Evolutionary conservation across 2,888 invertebrate species (phyloP), one percentile per base, ranked within the genome.

Genomic region (Exephanes ischioxanthus): DNA sequence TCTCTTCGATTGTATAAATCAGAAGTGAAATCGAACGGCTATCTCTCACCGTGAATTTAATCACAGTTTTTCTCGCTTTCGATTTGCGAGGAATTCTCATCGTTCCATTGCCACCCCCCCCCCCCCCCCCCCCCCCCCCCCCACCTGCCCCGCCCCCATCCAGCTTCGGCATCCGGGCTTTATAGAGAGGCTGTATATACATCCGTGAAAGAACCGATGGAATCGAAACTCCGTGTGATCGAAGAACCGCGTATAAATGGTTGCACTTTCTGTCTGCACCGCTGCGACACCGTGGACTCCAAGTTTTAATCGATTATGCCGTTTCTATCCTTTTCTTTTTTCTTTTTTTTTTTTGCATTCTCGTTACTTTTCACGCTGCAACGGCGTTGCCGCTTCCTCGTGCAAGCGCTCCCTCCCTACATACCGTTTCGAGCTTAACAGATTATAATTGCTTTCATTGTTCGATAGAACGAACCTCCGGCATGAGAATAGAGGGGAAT

Each of bases 21-120:
- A 75, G 41, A 85, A 85, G 78, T 81, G 85, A 85, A 85, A 85
- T 81, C 81, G 48, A 82, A 78, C 78, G 63, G 70, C 75, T 66
- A 79, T 82, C 73, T 53, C 75, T 85, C 78, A 63, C 61, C 37
- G 68, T 76, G 82, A 85, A 85, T 85, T 85, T 79, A 82, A 85
- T 82, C 79, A 70, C 70, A 51, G 75, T 85, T 85, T 82, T 82
- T 79, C 67, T 71, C 76, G 79, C 78, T 80, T 80, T 80, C 73
- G 82, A 85, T 85, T 76, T 45, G 58, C 82, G 51, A 58, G 67
- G 63, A 85, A 80, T 82, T 85, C 78, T 71, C 82, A 79, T 79
- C 79, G 71, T 81, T 75, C 51, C 68, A 30, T 84, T 37, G 33
- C 63, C 51, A 22, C 76, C 37, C 58, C 26, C 5, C 30, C 7